Percentiles rank a stretch among this genome's conserved stretches.
phyloP scores from a whole-genome alignment of 2,888 invertebrate genomes.

The Altica lythri region DNA sequence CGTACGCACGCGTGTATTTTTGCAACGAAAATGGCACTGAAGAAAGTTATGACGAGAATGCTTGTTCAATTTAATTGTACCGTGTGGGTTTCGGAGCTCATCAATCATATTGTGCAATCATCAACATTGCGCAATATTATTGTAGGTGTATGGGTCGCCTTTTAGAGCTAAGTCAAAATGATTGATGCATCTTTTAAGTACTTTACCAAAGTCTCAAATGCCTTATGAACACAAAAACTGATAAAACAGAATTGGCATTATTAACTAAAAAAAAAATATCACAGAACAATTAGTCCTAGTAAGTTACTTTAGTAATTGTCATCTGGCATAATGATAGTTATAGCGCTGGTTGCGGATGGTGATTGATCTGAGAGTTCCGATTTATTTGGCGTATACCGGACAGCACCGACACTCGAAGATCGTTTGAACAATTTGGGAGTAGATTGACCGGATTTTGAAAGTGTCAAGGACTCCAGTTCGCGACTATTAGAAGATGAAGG shows the following conservation, averaged over 20 bases:
- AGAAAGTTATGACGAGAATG: too few species aligned
- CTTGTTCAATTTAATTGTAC: too few species aligned
- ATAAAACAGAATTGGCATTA: conserved; percentile 31
- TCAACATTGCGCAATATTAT: too few species aligned
- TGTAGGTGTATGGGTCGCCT: too few species aligned
- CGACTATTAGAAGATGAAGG: conserved; percentile 59
- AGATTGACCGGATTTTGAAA: conserved; percentile 41
- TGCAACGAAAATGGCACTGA: too few species aligned
- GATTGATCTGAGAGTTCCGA: conserved; percentile 56
- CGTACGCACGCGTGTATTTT: too few species aligned
- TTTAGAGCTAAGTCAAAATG: too few species aligned
- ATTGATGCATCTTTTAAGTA: too few species aligned
- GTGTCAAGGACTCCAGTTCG: conserved; percentile 60
- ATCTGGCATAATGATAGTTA: conserved; percentile 68
- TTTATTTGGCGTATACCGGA: conserved; percentile 59
- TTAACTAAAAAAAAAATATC: conserved; percentile 50
- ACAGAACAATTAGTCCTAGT: conserved; percentile 52
- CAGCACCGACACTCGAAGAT: conserved; percentile 50
- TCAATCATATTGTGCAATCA: too few species aligned
- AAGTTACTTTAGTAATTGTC: conserved; percentile 57
- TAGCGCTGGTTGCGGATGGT: conserved; percentile 64
- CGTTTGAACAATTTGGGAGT: conserved; percentile 41
- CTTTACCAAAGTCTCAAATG: too few species aligned
- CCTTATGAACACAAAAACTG: conserved; percentile 27
- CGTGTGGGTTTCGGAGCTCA: too few species aligned